phyloP scores from a whole-genome alignment of 2,888 invertebrate species.

The Lycia hirtaria region DNA sequence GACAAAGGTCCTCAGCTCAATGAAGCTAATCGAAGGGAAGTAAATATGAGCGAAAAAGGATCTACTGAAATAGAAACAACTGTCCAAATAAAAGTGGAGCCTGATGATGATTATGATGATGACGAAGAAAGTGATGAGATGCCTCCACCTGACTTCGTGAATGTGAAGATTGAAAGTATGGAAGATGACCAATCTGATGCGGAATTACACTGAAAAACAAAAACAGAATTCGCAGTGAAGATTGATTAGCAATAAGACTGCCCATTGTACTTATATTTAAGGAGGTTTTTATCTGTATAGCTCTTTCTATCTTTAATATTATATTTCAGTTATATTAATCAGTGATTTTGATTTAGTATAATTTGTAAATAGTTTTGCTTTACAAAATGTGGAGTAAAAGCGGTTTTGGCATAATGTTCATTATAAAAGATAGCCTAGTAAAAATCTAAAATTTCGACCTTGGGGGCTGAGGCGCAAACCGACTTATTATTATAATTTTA shows the following conservation, averaged over 20 bases:
- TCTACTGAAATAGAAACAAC: conserved; percentile 40
- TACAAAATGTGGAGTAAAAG: too few species aligned
- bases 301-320: not conserved
- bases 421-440: too few species aligned
- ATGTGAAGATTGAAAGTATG: conserved; percentile 74
- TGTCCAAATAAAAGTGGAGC: conserved; percentile 37
- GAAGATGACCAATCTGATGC: conserved; percentile 41
- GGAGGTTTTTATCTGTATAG: not conserved
- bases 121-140: conserved; percentile 40
- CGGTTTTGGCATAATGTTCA: too few species aligned
- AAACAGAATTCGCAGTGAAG: conserved; percentile 8
- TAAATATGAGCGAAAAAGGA: too few species aligned
- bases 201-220: conserved; percentile 14
- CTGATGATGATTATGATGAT: conserved; percentile 34
- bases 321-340: too few species aligned
- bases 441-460: too few species aligned
- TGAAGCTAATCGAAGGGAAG: too few species aligned
- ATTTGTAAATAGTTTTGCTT: too few species aligned
- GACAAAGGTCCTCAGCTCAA: conserved; percentile 1
- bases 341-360: too few species aligned
- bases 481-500: too few species aligned
- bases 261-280: not conserved
- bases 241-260: not conserved
- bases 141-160: conserved; percentile 77
- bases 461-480: too few species aligned